phyloP scores from a whole-genome alignment of 2,888 invertebrate genomes.

The Epicampocera succincta region DNA sequence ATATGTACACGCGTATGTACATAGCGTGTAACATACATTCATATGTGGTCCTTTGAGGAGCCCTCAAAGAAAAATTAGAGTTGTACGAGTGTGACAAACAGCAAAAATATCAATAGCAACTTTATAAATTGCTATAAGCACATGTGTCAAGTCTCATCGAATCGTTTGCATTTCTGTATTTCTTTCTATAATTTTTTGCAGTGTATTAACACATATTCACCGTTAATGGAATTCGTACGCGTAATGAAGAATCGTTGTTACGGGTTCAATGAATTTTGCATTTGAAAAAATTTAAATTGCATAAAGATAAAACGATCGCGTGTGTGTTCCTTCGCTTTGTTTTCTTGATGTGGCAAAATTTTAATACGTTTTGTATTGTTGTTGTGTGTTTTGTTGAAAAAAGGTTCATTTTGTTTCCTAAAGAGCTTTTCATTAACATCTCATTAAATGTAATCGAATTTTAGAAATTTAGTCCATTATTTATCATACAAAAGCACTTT shows the following conservation, averaged over 20 bases:
- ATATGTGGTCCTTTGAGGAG: too few species aligned
- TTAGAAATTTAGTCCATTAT: slow-evolving; percentile 29
- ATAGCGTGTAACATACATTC: too few species aligned
- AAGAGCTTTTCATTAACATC: slow-evolving; percentile 13
- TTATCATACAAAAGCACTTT: slow-evolving; percentile 33
- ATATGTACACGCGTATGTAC: too few species aligned
- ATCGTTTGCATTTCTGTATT: too few species aligned
- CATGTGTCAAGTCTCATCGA: too few species aligned
- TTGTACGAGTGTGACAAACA: too few species aligned
- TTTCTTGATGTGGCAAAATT: not conserved
- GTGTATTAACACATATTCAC: too few species aligned
- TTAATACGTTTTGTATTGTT: slow-evolving; percentile 6
- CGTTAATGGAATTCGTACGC: not conserved
- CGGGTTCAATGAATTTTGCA: slow-evolving; percentile 7
- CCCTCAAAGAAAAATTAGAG: too few species aligned
- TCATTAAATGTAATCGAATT: slow-evolving; percentile 14
- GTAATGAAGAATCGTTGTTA: not conserved
- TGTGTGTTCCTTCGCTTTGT: slow-evolving; percentile 29
- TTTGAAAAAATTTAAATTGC: slow-evolving; percentile 5
- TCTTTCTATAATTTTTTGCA: too few species aligned
- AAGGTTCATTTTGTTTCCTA: slow-evolving; percentile 24
- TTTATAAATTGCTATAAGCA: too few species aligned
- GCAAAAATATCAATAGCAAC: too few species aligned
- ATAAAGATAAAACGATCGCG: not conserved
- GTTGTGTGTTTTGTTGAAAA: slow-evolving; percentile 27